Base-by-base conservation (phyloP, 2,888 invertebrate species). In the Eilema griseolum region DNA sequence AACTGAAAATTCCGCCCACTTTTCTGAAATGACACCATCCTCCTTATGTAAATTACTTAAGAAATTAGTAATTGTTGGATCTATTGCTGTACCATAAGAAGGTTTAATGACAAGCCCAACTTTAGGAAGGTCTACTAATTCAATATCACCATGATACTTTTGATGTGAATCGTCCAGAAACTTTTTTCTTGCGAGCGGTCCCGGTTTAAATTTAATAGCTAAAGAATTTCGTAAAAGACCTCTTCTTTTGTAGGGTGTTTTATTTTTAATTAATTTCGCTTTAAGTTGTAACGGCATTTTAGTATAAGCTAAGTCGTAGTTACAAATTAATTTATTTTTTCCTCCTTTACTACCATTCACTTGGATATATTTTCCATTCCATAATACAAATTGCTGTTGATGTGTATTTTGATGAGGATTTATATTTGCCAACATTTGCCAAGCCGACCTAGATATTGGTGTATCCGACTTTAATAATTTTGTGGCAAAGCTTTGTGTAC, bases 1-100 rank as follows among this genome's bases (percentile, higher is more conserved):
- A 66, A 96, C 91, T 31, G 96, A 95, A 88, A 96, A 96, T 68
- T 96, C 93, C 1, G 96, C 95, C 93, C 96, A 95, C 77, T 95
- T 91, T 66, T 88, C 84, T 56, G 93, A 90, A 74, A 97, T 92
- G 1, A 83, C 77, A 16, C 93, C 94, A 71, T 94, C 87, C 62
- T 88, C 84, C 73, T 90, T 84, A 57, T 91, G 86, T 57, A 92
- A 86, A 73, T 86, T 88, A 74, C 91, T 89, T 67, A 96, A 83
- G 81, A 95, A 93, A 70, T 89, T 90, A 33, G 89, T 81, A 56
- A 96, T 88, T 24, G 90, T 80, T 10, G 94, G 86, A 80, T 95
- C 94, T 72, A 96, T 83, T 5, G 90, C 83, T 79, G 90, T 92
- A 3, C 96, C 95, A 72, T 95, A 88, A 69, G 88, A 81, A 14